Conservation (phyloP, 2,888 invertebrate genomes). For the Eulithis testata region DNA sequence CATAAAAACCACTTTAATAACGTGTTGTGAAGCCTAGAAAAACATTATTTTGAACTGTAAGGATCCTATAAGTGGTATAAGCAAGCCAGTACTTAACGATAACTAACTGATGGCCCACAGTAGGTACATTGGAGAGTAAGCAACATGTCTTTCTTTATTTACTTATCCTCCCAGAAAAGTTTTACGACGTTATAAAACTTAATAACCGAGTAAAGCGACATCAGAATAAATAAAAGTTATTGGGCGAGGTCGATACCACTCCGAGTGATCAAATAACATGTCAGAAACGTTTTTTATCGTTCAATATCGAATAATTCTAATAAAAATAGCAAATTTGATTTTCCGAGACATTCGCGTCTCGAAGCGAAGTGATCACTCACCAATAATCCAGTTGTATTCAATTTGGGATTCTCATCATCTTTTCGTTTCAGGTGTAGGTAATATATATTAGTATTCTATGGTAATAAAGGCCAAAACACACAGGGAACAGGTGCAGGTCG, state of each 20-base stretch:
- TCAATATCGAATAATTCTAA: constrained; percentile 42
- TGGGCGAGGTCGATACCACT: constrained; percentile 14
- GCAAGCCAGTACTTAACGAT: too few relatives aligned
- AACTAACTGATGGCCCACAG: too few relatives aligned
- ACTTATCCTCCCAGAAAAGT: background rate
- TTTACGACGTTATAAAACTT: constrained; percentile 9
- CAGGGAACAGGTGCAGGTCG: too few relatives aligned
- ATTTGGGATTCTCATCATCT: constrained; percentile 10
- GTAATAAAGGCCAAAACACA: too few relatives aligned
- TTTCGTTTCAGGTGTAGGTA: background rate
- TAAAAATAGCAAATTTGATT: constrained; percentile 48
- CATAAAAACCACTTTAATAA: too few relatives aligned
- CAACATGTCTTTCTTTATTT: too few relatives aligned
- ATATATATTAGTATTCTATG: too few relatives aligned
- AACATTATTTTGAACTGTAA: too few relatives aligned
- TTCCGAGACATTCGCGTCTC: constrained; percentile 36
- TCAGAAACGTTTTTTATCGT: constrained; percentile 19
- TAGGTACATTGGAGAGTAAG: too few relatives aligned
- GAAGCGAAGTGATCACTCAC: constrained; percentile 20
- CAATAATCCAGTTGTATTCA: constrained; percentile 10
- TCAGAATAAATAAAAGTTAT: constrained; percentile 19
- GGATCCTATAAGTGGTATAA: too few relatives aligned
- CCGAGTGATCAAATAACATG: constrained; percentile 19
- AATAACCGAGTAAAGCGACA: constrained; percentile 15
- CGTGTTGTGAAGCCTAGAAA: too few relatives aligned